Evolutionary conservation across 2,888 invertebrate genomes (phyloP).

Genomic region (Ecdyonurus torrentis): DNA sequence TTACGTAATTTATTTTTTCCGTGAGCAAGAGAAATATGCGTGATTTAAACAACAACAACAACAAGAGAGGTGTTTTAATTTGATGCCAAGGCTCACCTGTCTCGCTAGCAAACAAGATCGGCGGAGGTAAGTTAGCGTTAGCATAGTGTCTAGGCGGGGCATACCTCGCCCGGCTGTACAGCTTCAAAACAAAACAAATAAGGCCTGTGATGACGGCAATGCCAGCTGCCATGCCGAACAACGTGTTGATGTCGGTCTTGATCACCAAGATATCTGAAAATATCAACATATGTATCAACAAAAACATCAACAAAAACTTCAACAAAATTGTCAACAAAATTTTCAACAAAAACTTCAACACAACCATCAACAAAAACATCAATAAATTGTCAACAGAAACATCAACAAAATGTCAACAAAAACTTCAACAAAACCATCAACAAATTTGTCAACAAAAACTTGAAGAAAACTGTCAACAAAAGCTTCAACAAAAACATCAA

Average conservation of each 20-base stretch:
- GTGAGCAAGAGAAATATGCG: background rate
- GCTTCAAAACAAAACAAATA: constrained; percentile 74
- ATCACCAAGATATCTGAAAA: constrained; percentile 58
- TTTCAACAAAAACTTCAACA: too few relatives aligned
- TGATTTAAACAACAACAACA: background rate
- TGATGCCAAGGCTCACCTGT: constrained; percentile 59
- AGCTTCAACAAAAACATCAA: too few relatives aligned
- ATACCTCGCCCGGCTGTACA: constrained; percentile 53
- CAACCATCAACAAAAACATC: too few relatives aligned
- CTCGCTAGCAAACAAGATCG: constrained; percentile 71
- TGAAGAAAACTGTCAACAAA: too few relatives aligned
- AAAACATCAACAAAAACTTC: too few relatives aligned
- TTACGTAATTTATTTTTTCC: background rate
- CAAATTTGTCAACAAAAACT: too few relatives aligned
- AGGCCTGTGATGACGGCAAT: constrained; percentile 72
- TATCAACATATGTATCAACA: too few relatives aligned
- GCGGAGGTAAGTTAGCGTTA: constrained; percentile 68
- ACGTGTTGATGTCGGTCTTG: constrained; percentile 69
- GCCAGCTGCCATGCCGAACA: constrained; percentile 70
- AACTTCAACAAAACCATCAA: too few relatives aligned
- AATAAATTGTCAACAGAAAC: background rate
- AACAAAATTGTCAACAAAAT: too few relatives aligned
- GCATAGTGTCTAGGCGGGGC: constrained; percentile 50
- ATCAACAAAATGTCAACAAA: constrained; percentile 5
- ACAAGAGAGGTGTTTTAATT: too few relatives aligned